Evolutionary conservation across 2,797 vertebrate genomes (phyloP).

Genomic region (Xerus rutilus): DNA sequence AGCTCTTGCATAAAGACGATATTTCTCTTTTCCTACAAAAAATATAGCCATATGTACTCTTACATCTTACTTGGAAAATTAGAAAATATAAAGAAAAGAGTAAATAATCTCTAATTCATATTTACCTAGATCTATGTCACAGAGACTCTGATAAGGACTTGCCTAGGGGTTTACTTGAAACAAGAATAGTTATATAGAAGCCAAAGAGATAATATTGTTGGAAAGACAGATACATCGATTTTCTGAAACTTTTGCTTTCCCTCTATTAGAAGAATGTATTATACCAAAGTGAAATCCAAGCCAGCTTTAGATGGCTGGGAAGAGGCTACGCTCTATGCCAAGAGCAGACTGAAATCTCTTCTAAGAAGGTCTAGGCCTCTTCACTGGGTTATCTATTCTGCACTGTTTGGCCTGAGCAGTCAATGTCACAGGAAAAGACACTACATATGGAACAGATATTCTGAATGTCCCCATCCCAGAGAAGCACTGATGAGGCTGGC

Average conservation of each 20-base stretch:
- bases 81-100: not conserved
- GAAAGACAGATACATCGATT: not conserved
- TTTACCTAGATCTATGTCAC: not conserved
- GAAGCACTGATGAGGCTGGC: not conserved
- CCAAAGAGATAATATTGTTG: not conserved
- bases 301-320: not conserved
- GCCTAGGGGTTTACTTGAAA: not conserved
- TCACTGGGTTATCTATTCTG: not conserved
- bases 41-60: constrained; percentile 62
- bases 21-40: constrained; percentile 95
- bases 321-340: not conserved
- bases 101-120: not conserved
- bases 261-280: not conserved
- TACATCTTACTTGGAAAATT: constrained; percentile 33
- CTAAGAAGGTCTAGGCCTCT: not conserved
- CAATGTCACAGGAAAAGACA: not conserved
- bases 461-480: not conserved
- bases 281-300: not conserved
- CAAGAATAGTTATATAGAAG: not conserved
- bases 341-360: not conserved
- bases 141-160: not conserved
- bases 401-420: not conserved
- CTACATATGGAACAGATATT: not conserved
- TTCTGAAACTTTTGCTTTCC: not conserved
- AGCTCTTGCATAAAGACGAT: constrained; percentile 98